Conservation (phyloP, 1,140 invertebrate species). For the Dendrolimus kikuchii region DNA sequence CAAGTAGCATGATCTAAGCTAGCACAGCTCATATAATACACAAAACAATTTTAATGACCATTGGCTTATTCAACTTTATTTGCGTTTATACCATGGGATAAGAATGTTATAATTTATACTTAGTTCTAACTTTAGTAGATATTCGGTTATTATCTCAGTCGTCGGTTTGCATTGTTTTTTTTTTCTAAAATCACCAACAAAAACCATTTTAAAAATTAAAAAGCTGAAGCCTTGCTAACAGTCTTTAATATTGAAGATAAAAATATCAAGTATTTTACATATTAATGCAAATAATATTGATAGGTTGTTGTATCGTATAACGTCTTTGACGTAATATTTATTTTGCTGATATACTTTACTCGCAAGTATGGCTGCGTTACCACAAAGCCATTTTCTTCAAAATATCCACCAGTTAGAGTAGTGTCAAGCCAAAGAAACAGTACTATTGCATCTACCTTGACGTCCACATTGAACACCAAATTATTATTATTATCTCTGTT, state of each 20-base stretch:
- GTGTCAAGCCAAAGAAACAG: constrained; percentile 54
- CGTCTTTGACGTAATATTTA: constrained; percentile 18
- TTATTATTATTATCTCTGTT: not conserved
- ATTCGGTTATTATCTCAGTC: no score
- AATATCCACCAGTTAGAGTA: constrained; percentile 26
- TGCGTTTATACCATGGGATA: no score
- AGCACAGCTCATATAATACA: no score
- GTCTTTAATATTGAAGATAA: no score
- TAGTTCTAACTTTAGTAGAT: no score
- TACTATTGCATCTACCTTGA: constrained; percentile 37
- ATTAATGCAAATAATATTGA: constrained; percentile 47
- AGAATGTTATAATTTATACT: no score
- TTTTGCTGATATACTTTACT: constrained; percentile 21
- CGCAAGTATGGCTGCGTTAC: constrained; percentile 28
- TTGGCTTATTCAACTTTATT: no score
- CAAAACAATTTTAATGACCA: no score
- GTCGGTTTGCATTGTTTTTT: no score
- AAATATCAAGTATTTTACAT: not conserved
- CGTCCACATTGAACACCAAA: constrained; percentile 24
- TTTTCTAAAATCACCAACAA: no score
- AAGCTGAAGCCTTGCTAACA: no score
- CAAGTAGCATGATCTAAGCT: no score
- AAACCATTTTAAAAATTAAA: constrained; percentile 5
- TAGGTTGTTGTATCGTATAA: constrained; percentile 35
- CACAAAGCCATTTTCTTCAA: constrained; percentile 49